Evolutionary conservation across 1,140 invertebrate genomes (phyloP).

Genomic region (Magallana angulata): DNA sequence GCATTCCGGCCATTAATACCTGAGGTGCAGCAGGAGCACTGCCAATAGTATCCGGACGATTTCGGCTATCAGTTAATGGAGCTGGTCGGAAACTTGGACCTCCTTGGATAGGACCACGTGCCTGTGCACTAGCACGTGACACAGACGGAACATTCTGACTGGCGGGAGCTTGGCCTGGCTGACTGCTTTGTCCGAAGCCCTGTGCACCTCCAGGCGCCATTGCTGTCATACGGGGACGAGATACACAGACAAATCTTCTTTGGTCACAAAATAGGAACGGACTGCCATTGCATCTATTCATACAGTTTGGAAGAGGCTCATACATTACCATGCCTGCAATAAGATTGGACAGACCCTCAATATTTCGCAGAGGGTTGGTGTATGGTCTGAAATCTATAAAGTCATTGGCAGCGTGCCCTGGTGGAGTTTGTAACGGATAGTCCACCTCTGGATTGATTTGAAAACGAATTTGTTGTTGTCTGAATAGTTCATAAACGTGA

Average conservation of each 20-base stretch:
- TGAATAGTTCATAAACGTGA: constrained; percentile 77
- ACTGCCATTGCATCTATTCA: constrained; percentile 6
- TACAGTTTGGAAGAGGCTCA: constrained; percentile 47
- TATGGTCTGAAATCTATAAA: neutral
- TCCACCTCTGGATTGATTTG: constrained; percentile 16
- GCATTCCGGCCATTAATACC: neutral
- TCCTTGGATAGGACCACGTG: constrained; percentile 1
- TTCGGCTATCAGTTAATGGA: constrained; percentile 12
- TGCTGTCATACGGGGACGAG: neutral
- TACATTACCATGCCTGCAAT: constrained; percentile 56
- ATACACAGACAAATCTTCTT: neutral
- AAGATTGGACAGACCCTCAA: constrained; percentile 54
- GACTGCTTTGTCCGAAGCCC: neutral
- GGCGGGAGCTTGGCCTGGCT: neutral
- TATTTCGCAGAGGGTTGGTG: constrained; percentile 53
- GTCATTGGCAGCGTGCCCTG: neutral
- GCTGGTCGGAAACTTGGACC: constrained; percentile 3
- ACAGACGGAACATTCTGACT: neutral
- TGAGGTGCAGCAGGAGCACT: neutral
- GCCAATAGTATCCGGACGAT: constrained; percentile 18
- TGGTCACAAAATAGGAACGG: constrained; percentile 5
- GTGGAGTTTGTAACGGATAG: neutral
- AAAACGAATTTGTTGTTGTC: constrained; percentile 49
- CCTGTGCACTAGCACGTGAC: neutral
- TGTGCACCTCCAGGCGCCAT: neutral